Percentiles rank a stretch among this genome's conserved stretches.
Evolutionary conservation across 2,113 vertebrate genomes (phyloP).

Genomic region (Electrona antarctica): DNA sequence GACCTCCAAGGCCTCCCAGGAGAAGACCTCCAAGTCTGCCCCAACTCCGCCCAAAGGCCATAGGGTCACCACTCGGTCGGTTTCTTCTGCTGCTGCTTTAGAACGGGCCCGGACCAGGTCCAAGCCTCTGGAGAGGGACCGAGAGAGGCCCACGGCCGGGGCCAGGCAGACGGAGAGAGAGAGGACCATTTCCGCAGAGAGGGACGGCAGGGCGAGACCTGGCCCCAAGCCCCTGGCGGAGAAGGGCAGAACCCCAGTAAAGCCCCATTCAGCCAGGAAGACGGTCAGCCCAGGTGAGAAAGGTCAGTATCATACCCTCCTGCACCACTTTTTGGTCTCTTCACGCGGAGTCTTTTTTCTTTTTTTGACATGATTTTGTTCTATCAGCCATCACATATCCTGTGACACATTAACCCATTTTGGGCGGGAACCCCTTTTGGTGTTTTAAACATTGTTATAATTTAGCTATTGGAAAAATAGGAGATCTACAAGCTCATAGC

Average conservation of each 20-base stretch:
- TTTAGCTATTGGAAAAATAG: too few relatives aligned
- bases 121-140: constrained; percentile 44
- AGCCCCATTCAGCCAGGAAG: constrained; percentile 82
- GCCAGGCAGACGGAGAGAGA: constrained; percentile 32
- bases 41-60: constrained; percentile 4
- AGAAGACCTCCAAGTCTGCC: background rate
- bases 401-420: too few relatives aligned
- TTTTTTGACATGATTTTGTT: too few relatives aligned
- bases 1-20: too few relatives aligned
- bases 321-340: too few relatives aligned
- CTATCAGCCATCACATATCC: too few relatives aligned
- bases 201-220: constrained; percentile 37
- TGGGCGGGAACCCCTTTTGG: too few relatives aligned
- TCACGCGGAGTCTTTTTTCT: too few relatives aligned
- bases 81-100: constrained; percentile 15
- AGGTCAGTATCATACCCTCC: background rate
- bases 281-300: constrained; percentile 71
- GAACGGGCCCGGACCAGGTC: constrained; percentile 49
- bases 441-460: too few relatives aligned
- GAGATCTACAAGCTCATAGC: too few relatives aligned
- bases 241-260: constrained; percentile 77
- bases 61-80: constrained; percentile 2
- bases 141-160: constrained; percentile 35
- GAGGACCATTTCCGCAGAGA: constrained; percentile 13
- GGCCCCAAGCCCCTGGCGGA: constrained; percentile 70